These are phyloP conservation scores for Mythimna lalbum DNA, from an alignment of 2,888 invertebrate species.

Conservation along the genomic window DNA sequence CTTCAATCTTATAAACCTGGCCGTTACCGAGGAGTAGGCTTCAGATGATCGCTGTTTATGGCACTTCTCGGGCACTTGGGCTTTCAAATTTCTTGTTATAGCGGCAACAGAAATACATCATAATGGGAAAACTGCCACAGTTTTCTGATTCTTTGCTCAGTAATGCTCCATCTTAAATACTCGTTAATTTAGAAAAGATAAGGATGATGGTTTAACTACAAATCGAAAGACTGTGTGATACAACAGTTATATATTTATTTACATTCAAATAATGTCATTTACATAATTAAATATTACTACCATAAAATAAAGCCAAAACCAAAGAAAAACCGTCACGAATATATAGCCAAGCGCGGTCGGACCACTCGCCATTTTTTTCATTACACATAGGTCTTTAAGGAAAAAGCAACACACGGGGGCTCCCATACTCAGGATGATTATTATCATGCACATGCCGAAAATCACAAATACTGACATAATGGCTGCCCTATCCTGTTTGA, in stretches of 20 bases:
- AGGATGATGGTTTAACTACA: neutral
- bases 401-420: constrained; percentile 73
- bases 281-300: constrained; percentile 68
- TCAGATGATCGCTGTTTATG: too few relatives aligned
- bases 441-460: constrained; percentile 62
- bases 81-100: too few relatives aligned
- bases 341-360: constrained; percentile 55
- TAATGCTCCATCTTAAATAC: neutral
- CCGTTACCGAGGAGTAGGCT: too few relatives aligned
- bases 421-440: constrained; percentile 57
- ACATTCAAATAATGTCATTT: constrained; percentile 16
- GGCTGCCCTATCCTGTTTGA: constrained; percentile 16
- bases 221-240: neutral
- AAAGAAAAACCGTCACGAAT: constrained; percentile 64
- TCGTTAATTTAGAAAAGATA: neutral
- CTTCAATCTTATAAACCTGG: too few relatives aligned
- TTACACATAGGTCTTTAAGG: constrained; percentile 59
- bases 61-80: too few relatives aligned
- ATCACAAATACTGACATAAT: constrained; percentile 55
- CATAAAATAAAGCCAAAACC: constrained; percentile 76
- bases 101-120: too few relatives aligned
- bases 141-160: neutral
- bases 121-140: too few relatives aligned
- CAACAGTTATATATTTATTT: neutral
- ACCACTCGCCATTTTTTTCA: constrained; percentile 64